Evolutionary conservation across 1,140 invertebrate species (phyloP), one percentile per base, ranked within the genome.

Genomic region (Belonocnema kinseyi): DNA sequence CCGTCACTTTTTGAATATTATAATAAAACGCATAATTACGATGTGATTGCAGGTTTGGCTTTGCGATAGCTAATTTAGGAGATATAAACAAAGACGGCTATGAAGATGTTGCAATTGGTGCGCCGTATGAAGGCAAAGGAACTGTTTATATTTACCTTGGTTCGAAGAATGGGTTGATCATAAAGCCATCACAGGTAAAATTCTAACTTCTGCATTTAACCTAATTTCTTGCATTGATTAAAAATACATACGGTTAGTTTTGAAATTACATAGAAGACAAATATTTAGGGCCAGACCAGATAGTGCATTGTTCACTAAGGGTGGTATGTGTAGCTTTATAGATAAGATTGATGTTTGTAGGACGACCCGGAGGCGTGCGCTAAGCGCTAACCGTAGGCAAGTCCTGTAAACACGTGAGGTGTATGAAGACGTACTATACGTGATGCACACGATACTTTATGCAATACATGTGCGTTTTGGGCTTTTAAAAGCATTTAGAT

Each of bases 31-130:
- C 50, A 46, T 46, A 74, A 52, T 52, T 72, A 58, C 73, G 19
- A 61, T 56, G 10, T 46, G 17, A 74, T 76, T 71, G 13, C 75
- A 94, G 96, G 78, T 98, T 98, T 90, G 97, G 97, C 7, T 95
- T 98, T 80, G 93, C 98, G 0, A 92, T 99, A 76, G 94, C 97
- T 3, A 96, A 95, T 86, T 90, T 97, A 26, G 97, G 97, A 50
- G 98, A 99, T 89, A 92, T 99, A 11, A 98, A 99, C 88, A 96
- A 96, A 90, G 98, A 99, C 89, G 95, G 95, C 0, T 97, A 94
- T 86, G 95, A 96, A 83, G 98, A 99, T 88, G 91, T 99, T 66
- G 97, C 97, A 0, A 94, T 99, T 74, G 98, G 98, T 17, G 97
- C 97, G 26, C 98, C 97, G 0, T 98, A 98, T 87, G 97, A 98